Evolutionary conservation across 1,140 invertebrate genomes (phyloP), one percentile per base, ranked within the genome.

Genomic region (Saccostrea echinata): DNA sequence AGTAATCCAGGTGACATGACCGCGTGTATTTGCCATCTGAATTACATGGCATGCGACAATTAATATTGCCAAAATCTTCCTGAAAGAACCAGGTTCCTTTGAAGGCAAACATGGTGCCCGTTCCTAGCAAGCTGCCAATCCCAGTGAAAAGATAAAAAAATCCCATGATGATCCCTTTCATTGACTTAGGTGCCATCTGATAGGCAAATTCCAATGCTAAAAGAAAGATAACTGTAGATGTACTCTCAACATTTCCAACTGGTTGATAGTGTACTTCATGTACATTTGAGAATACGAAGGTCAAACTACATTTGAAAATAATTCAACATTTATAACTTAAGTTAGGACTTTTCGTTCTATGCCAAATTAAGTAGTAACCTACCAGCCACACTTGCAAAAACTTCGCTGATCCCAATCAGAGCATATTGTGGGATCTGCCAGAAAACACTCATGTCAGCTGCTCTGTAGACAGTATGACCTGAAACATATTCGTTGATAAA

Each of bases 381-480:
- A 94, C 94, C 93, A 91, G 93, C 93, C 55, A 94, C 92, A 88
- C 92, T 94, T 13, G 96, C 95, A 94, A 96, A 96, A 0, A 96
- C 94, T 93, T 96, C 96, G 91, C 96, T 95, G 43, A 96, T 93
- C 8, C 95, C 96, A 80, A 96, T 95, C n/a, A 96, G 91, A 27
- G 94, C 93, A 91, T 96, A 96, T 91, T 96, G 96, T 27, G 96
- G 96, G 76, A 96, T 94, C 91, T 96, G 96, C 94, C 95, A 96
- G 6, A 96, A 93, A 21, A 96, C 94, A 43, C 93, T 95, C 86
- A 96, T 93, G 88, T 95, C 93, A 82, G 95, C 95, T 16, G 95
- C 95, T 88, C 95, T 88, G 90, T 95, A 96, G 93, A 30, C 93
- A 90, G 57, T 81, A n/a, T 68, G 43, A 16, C 80, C 84, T 90